Evolutionary conservation across 2,113 vertebrate species (phyloP), one percentile per base, ranked within the genome.

Genomic region (human): DNA sequence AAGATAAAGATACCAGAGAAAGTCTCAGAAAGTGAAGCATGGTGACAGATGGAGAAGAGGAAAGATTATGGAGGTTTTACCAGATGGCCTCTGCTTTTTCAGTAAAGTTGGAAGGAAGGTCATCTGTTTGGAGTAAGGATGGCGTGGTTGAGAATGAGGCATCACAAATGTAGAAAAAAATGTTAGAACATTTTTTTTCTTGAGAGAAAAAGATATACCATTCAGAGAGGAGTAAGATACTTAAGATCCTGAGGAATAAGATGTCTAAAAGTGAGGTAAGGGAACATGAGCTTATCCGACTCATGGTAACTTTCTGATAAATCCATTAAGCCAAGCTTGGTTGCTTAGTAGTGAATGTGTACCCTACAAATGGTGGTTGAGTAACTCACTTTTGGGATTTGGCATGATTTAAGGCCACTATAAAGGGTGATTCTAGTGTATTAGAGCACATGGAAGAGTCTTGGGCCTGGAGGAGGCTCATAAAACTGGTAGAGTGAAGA

Each of bases 21-120:
- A 96, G 90, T 96, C 98, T 78, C 90, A 38, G 92, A 96, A 92
- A 95, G 84, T 32, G 83, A 92, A 97, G 92, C 90, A 11, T 7
- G 50, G 78, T 94, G 73, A 92, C 98, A 98, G 97, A 97, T 96
- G 98, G 97, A 64, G 92, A 90, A 86, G 76, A 95, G 93, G 96
- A 89, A 87, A 98, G 97, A 95, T 89, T 88, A 90, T 78, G 90
- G 90, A 97, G 96, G 95, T 95, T 95, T 96, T 10, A 88, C 80
- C 96, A 98, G 98, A 96, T 97, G 97, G 97, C 95, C 98, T 95
- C 90, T 85, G 97, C 95, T 97, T 96, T 93, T 83, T 91, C 97
- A 89, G 78, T 76, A 82, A 75, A 92, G 95, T 82, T 94, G 86
- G 92, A 92, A 98, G 96, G 95, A 97, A 98, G 98, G 96, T 97